These are phyloP conservation scores for Picus viridis DNA, from an alignment of 2,797 vertebrate species.

Conservation along the genomic window DNA sequence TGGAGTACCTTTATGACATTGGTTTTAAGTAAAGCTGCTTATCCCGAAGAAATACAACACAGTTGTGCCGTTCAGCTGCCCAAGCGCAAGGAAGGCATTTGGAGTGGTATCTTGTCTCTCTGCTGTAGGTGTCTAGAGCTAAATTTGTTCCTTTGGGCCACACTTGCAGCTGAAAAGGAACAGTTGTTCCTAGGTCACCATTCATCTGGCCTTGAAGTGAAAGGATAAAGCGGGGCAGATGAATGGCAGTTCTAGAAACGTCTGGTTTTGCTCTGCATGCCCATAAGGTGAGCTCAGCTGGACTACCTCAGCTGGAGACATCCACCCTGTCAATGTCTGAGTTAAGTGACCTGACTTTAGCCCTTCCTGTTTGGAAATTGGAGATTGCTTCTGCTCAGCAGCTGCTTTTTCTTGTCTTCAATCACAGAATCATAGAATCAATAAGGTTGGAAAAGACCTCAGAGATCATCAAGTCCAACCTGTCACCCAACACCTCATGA, in stretches of 20 bases:
- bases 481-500: too few relatives aligned
- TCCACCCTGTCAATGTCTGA: neutral
- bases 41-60: neutral
- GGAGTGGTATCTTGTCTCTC: neutral
- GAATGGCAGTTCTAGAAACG: neutral
- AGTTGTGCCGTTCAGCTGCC: neutral
- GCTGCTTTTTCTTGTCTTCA: neutral
- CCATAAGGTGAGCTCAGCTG: neutral
- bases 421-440: too few relatives aligned
- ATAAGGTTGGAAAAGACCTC: too few relatives aligned
- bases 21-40: neutral
- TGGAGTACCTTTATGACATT: neutral
- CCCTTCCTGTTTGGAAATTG: neutral
- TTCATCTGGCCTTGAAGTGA: neutral
- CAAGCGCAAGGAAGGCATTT: neutral
- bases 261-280: neutral
- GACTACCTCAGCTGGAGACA: neutral
- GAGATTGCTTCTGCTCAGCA: neutral
- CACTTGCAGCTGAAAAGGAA: neutral
- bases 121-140: neutral
- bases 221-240: neutral
- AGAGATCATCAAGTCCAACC: too few relatives aligned
- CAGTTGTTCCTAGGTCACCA: neutral
- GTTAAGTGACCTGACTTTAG: neutral
- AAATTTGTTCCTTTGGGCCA: neutral